Percentiles rank a stretch among this genome's conserved stretches.
Evolutionary conservation across 2,113 vertebrate species (phyloP).

Genomic region (Nothoprocta perdicaria): DNA sequence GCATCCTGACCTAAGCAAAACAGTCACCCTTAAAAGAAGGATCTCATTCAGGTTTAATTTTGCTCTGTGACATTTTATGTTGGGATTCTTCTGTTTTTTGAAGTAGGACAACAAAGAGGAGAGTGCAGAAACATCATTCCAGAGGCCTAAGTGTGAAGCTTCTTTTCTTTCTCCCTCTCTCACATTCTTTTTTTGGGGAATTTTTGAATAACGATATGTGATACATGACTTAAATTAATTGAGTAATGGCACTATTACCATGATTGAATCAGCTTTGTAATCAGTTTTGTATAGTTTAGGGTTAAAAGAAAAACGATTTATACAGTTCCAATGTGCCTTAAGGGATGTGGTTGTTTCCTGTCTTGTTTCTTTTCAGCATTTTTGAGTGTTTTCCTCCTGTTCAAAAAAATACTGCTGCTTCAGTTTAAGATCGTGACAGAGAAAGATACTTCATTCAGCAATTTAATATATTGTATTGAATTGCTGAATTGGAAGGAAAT

Average conservation of each 20-base stretch:
- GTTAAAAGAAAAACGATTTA: neutral
- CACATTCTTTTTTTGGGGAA: neutral
- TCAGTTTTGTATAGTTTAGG: neutral
- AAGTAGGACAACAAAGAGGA: neutral
- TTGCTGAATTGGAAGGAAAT: neutral
- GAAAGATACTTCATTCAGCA: neutral
- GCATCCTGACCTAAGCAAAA: neutral
- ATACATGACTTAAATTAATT: neutral
- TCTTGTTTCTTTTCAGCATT: neutral
- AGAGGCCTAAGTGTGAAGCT: neutral
- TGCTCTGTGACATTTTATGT: neutral
- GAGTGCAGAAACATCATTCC: neutral
- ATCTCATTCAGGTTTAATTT: neutral
- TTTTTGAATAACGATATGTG: neutral
- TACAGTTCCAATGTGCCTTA: neutral
- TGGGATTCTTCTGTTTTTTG: neutral
- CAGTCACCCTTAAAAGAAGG: neutral
- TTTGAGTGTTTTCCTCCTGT: neutral
- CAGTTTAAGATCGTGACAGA: neutral
- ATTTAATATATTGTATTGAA: neutral
- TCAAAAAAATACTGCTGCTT: neutral
- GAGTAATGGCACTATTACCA: neutral
- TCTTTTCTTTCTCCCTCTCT: neutral
- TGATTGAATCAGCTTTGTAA: neutral
- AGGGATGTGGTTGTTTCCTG: neutral